Percentiles rank a stretch among this genome's conserved stretches.
phyloP scores from a whole-genome alignment of 2,797 vertebrate species.

The Sebastes steindachneri region DNA sequence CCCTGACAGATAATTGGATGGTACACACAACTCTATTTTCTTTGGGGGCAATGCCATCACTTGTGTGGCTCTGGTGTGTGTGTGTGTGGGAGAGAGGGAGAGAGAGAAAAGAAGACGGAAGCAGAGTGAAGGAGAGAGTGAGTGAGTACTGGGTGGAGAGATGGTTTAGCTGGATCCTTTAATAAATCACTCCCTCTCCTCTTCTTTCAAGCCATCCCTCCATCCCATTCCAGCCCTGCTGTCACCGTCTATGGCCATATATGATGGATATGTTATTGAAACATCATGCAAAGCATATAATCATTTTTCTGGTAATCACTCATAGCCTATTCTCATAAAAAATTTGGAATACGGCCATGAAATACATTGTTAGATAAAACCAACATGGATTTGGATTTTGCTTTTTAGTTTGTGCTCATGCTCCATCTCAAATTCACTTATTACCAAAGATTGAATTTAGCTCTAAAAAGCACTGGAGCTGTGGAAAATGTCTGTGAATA shows the following conservation, averaged over 20 bases:
- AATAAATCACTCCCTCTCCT: constrained; percentile 59
- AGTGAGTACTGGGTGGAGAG: constrained; percentile 45
- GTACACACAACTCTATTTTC: constrained; percentile 98
- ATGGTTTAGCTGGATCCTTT: constrained; percentile 63
- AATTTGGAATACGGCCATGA: constrained; percentile 68
- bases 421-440: constrained; percentile 69
- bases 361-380: constrained; percentile 72
- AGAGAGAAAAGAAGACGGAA: constrained; percentile 30
- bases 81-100: constrained; percentile 18
- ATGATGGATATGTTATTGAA: constrained; percentile 74
- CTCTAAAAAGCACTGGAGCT: constrained; percentile 62
- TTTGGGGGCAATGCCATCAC: constrained; percentile 93
- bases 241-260: constrained; percentile 38
- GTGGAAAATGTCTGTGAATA: constrained; percentile 77
- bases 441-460: constrained; percentile 71
- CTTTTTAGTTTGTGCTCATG: constrained; percentile 58
- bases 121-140: constrained; percentile 35
- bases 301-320: constrained; percentile 75
- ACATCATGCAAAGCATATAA: constrained; percentile 72
- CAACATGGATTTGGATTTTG: constrained; percentile 78
- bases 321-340: constrained; percentile 67
- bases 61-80: constrained; percentile 43
- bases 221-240: constrained; percentile 43
- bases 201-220: constrained; percentile 56
- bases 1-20: constrained; percentile 96